phyloP scores from a whole-genome alignment of 2,797 vertebrate genomes.

The Linurgus olivaceus region DNA sequence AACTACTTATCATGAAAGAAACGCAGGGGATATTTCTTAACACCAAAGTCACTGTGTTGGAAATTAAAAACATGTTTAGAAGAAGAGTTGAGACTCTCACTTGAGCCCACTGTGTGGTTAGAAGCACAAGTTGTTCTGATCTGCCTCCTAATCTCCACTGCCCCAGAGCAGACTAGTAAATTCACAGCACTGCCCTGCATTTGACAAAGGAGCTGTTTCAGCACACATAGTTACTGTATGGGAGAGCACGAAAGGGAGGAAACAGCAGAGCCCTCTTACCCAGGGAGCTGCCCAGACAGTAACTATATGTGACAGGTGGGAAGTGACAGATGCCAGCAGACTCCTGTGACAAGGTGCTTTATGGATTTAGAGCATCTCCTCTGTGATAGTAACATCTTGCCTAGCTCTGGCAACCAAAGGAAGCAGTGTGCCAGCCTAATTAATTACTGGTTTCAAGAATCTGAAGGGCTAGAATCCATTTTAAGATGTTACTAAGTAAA shows the following conservation, averaged over 20 bases:
- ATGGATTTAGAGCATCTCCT: not conserved
- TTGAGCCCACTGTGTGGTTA: not conserved
- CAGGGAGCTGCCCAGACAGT: not conserved
- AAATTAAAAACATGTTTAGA: not conserved
- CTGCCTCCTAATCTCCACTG: not conserved
- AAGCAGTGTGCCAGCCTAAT: not conserved
- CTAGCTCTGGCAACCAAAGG: not conserved
- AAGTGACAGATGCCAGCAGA: not conserved
- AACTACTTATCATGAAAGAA: not conserved
- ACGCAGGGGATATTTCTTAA: not conserved
- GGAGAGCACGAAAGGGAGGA: not conserved
- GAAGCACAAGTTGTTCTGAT: not conserved
- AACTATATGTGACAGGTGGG: accelerated
- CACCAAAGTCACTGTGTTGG: not conserved
- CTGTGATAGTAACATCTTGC: not conserved
- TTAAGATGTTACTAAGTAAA: not conserved
- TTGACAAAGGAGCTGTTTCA: not conserved
- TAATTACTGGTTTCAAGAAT: not conserved
- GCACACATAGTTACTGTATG: not conserved
- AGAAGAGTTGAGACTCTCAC: not conserved
- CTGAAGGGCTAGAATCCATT: not conserved
- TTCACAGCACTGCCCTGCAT: not conserved
- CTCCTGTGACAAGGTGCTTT: not conserved
- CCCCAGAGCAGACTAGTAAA: not conserved
- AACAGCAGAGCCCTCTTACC: not conserved